A percentile compares a stretch with the other conserved stretches of the same genome.
Conservation (phyloP, 2,797 vertebrate species). For the Hapalemur alaotrensis region DNA sequence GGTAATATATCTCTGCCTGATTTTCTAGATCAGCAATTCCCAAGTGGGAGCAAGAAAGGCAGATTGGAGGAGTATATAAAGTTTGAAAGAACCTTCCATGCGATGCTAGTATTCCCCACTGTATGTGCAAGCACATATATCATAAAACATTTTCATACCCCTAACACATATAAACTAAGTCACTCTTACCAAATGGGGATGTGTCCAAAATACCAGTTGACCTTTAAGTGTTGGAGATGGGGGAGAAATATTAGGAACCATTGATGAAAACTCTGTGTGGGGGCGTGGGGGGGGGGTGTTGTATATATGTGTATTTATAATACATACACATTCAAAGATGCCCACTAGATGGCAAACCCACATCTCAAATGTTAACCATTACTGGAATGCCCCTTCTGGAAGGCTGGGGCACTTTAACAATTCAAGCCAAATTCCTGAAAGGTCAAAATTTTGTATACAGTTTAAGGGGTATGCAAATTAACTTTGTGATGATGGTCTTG, state of each 20-base stretch:
- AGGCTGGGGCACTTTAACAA: slow-evolving; percentile 3
- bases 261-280: background rate
- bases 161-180: background rate
- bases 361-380: slow-evolving; percentile 55
- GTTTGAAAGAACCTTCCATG: background rate
- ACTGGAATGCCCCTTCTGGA: background rate
- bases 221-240: background rate
- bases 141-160: background rate
- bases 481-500: background rate
- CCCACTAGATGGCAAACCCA: slow-evolving; percentile 77
- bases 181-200: background rate
- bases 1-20: background rate
- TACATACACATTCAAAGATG: slow-evolving; percentile 6
- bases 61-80: background rate
- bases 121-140: background rate
- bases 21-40: slow-evolving; percentile 16
- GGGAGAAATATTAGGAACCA: background rate
- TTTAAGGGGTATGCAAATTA: background rate
- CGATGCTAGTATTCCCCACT: background rate
- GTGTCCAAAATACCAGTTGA: background rate
- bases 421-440: slow-evolving; percentile 36
- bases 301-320: background rate
- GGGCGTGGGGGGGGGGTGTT: background rate
- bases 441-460: background rate
- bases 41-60: background rate